Evolutionary conservation across 2,113 vertebrate genomes (phyloP).

Genomic region (Hirundichthys speculiger): DNA sequence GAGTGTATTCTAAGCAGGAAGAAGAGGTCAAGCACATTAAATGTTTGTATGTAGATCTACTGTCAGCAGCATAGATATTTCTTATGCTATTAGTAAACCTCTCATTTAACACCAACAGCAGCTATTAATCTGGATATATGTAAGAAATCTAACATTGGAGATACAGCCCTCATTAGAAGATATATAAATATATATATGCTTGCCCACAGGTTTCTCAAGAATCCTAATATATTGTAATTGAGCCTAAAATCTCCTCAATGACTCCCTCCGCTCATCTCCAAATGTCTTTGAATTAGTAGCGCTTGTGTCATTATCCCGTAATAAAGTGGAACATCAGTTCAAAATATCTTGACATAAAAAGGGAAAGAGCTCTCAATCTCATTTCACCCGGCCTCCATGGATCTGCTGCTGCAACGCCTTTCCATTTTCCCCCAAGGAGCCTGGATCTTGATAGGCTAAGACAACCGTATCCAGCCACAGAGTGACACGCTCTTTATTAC

Average conservation of each 20-base stretch:
- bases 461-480: conserved; percentile 59
- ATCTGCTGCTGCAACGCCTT: conserved; percentile 43
- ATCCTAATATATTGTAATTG: conserved; percentile 63
- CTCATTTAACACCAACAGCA: conserved; percentile 2
- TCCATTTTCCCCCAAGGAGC: conserved; percentile 56
- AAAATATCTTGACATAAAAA: conserved; percentile 51
- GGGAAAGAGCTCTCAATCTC: conserved; percentile 50
- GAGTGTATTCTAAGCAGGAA: conserved; percentile 42
- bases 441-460: conserved; percentile 66
- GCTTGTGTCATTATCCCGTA: conserved; percentile 55
- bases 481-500: conserved; percentile 70
- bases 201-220: conserved; percentile 40
- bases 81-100: background rate
- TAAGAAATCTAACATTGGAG: conserved; percentile 29
- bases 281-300: conserved; percentile 45
- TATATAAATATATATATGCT: too few species aligned
- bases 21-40: conserved; percentile 59
- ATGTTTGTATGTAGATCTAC: conserved; percentile 31
- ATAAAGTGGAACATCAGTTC: conserved; percentile 54
- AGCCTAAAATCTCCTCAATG: conserved; percentile 54
- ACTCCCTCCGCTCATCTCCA: conserved; percentile 57
- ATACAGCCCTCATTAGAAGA: conserved; percentile 22
- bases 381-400: conserved; percentile 40
- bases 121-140: conserved; percentile 50
- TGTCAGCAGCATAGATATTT: conserved; percentile 5